Conservation (phyloP, 2,888 invertebrate species). For the Zootermopsis nevadensis region DNA sequence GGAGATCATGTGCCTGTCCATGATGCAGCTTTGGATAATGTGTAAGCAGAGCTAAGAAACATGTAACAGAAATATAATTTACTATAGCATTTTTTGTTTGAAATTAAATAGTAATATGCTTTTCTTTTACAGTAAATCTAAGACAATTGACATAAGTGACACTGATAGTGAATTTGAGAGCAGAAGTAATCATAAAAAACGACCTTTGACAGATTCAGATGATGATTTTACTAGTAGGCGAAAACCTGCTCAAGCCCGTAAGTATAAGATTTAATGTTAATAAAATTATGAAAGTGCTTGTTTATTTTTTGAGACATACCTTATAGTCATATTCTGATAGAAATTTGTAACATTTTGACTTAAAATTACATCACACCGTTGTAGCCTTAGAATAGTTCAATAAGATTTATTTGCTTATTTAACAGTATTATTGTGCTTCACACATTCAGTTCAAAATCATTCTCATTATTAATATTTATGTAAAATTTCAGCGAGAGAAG, state of each 20-base stretch:
- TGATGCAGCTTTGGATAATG: slow-evolving; percentile 18
- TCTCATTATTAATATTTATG: not conserved
- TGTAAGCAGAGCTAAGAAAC: slow-evolving; percentile 11
- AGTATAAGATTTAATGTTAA: not conserved
- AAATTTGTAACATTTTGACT: no score
- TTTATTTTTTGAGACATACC: no score
- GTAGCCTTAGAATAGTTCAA: no score
- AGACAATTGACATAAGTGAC: slow-evolving; percentile 43
- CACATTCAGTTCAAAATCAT: no score
- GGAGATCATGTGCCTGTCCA: slow-evolving; percentile 42
- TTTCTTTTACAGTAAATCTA: not conserved
- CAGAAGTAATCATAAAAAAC: slow-evolving; percentile 33
- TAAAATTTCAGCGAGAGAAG: slow-evolving; percentile 25
- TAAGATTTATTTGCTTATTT: no score
- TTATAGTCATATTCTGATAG: no score
- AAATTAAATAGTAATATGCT: not conserved
- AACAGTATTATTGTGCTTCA: no score
- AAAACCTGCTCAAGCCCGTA: not conserved
- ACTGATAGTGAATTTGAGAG: slow-evolving; percentile 51
- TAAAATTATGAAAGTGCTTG: not conserved
- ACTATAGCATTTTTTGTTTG: not conserved
- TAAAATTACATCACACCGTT: no score
- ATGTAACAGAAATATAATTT: not conserved
- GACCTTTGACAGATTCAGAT: slow-evolving; percentile 14
- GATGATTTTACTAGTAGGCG: not conserved